Evolutionary conservation across 2,113 vertebrate genomes (phyloP), one percentile per base, ranked within the genome.

Genomic region (Orcinus orca): DNA sequence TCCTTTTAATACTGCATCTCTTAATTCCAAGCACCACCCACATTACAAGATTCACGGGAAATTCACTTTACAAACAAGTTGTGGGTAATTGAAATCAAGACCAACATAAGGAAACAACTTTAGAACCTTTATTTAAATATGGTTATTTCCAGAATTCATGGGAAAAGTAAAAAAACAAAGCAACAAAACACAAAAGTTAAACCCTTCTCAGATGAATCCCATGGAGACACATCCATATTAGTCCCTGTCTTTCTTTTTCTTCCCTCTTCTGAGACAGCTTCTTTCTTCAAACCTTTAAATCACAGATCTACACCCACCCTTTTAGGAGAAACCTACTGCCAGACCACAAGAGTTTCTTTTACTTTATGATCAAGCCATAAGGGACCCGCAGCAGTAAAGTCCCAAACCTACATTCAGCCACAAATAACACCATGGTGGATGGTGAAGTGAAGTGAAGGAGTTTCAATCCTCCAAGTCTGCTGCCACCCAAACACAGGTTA

Each of bases 101-200:
- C 33, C 36, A 92, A 90, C 5, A 76, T 23, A 63, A 81, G 41
- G 71, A 82, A 76, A 80, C 15, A 95, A 90, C 77, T 92, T 93
- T 58, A 88, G 85, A 96, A 77, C 0, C 14, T 77, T 97, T 55
- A 63, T 81, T 93, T 93, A 92, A 95, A 80, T 92, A 76, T 31
- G 8, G 10, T 44, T 93, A 92, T 89, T 94, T 33, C 85, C 68
- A 73, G 2, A 60, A 26, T 71, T 90, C 12, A n/a, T 71, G 33
- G 88, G 18, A 63, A 95, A 74, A 93, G 5, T 82, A 36, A 70
- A 76, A 62, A 77, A 58, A 23, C 11, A 85, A 80, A 63, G 44
- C 7, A 67, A 60, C 23, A 79, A 65, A 63, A 33, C 53, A 73
- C 41, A 70, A 76, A 70, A 82, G 25, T 50, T 67, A 60, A 79